Percentiles rank a stretch among this genome's conserved stretches.
These are phyloP conservation scores for Brachirus orientalis DNA, from an alignment of 2,113 vertebrate genomes.

Conservation along the genomic window DNA sequence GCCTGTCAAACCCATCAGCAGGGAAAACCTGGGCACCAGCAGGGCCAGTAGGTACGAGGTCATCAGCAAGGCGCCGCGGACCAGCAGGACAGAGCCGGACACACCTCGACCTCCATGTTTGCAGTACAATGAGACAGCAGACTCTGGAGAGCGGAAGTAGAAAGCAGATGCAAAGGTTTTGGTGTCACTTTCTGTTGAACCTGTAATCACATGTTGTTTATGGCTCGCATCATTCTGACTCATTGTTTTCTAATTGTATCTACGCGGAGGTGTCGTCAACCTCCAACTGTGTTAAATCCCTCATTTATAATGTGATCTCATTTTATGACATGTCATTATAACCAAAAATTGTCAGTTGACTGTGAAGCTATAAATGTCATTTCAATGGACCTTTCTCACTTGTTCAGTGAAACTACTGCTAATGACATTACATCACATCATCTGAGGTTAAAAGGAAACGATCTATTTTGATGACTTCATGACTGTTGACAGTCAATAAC, in stretches of 20 bases:
- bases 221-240: background rate
- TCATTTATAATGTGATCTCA: background rate
- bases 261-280: no score
- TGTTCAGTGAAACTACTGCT: background rate
- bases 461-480: constrained; percentile 12
- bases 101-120: constrained; percentile 18
- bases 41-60: constrained; percentile 81
- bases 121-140: constrained; percentile 5
- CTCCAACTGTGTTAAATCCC: background rate
- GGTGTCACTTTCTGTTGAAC: background rate
- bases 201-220: constrained; percentile 4
- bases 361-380: background rate
- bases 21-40: constrained; percentile 82
- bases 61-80: constrained; percentile 76
- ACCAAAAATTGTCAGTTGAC: no score
- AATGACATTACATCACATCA: background rate
- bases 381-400: background rate
- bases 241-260: no score
- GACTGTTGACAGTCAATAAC: constrained; percentile 42
- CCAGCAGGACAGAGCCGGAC: constrained; percentile 69
- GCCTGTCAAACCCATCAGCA: constrained; percentile 85
- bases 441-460: background rate
- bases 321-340: no score
- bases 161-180: background rate
- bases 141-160: constrained; percentile 20